Conservation (phyloP, 2,797 vertebrate genomes). For the Chrysolophus pictus region DNA sequence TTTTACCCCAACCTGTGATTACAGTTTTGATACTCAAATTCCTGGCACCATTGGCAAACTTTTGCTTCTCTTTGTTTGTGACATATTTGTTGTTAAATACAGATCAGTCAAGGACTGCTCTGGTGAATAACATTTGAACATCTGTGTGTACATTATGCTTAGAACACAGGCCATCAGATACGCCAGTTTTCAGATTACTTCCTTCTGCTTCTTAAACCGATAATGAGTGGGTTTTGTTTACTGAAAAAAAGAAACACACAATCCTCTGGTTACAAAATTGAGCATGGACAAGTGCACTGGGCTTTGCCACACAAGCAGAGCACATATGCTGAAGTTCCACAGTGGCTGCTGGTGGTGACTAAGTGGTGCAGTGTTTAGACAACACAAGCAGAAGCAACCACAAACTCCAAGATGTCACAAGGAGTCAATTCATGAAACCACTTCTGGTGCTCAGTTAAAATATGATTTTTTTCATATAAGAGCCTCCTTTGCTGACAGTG, state of each 20-base stretch:
- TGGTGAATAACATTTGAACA: not conserved
- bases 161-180: not conserved
- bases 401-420: not conserved
- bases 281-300: rapidly evolving
- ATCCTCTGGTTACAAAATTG: not conserved
- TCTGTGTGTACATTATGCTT: not conserved
- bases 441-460: not conserved
- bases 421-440: not conserved
- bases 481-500: not conserved
- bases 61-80: not conserved
- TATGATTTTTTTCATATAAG: conserved; percentile 2
- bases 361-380: not conserved
- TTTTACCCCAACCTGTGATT: not conserved
- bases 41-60: not conserved
- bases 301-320: not conserved
- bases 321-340: rapidly evolving
- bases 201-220: not conserved
- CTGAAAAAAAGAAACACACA: not conserved
- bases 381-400: rapidly evolving
- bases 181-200: not conserved
- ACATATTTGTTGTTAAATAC: not conserved
- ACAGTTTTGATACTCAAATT: not conserved
- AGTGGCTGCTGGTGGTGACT: no score
- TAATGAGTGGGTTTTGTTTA: not conserved
- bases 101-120: not conserved